Conservation (phyloP, 2,797 vertebrate species). For the Rhodeus uyekii region DNA sequence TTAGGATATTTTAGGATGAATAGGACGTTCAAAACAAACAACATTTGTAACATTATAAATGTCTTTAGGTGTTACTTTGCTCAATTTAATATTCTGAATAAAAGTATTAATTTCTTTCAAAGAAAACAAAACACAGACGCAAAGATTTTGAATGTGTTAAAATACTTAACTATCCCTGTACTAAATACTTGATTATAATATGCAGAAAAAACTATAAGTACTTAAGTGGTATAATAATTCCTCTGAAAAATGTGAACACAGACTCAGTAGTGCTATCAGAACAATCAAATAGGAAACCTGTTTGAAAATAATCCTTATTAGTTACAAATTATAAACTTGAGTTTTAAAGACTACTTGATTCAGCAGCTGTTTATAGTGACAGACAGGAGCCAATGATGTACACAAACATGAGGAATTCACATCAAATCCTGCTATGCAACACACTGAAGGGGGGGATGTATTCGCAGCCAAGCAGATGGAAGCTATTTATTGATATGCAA, state of each 20-base stretch:
- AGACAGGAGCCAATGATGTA: slow-evolving; percentile 46
- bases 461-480: slow-evolving; percentile 54
- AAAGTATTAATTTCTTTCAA: neutral
- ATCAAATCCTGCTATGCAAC: slow-evolving; percentile 43
- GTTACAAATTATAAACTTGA: neutral
- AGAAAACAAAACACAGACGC: neutral
- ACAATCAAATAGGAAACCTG: neutral
- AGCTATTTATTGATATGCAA: slow-evolving; percentile 57
- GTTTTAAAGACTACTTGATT: neutral
- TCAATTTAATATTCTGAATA: neutral
- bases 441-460: slow-evolving; percentile 30
- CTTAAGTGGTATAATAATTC: neutral
- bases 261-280: neutral
- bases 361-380: slow-evolving; percentile 22
- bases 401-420: slow-evolving; percentile 37
- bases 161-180: neutral
- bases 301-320: neutral
- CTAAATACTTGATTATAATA: neutral
- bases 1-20: neutral
- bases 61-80: neutral
- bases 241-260: neutral
- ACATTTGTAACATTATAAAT: neutral
- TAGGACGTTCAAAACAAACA: neutral
- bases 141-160: too few relatives aligned
- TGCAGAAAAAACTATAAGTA: neutral